Evolutionary conservation across 2,888 invertebrate genomes (phyloP).

Genomic region (Oxycera nigricornis): DNA sequence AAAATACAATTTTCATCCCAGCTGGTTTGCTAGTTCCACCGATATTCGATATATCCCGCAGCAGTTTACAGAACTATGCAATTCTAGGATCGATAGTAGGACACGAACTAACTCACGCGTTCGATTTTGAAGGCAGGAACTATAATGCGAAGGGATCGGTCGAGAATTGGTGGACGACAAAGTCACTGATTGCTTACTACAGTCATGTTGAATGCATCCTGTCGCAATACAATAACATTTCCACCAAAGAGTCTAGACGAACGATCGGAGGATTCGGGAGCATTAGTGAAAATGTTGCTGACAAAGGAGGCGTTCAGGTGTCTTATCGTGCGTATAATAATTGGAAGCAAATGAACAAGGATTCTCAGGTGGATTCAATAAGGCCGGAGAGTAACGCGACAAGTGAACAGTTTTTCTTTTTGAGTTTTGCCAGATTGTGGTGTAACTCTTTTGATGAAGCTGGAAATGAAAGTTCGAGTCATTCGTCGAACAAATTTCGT

Average conservation of each 20-base stretch:
- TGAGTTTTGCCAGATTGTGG: conserved; percentile 50
- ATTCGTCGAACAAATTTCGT: conserved; percentile 48
- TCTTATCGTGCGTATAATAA: conserved; percentile 48
- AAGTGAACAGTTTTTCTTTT: conserved; percentile 49
- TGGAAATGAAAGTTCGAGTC: conserved; percentile 45
- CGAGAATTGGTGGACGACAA: conserved; percentile 49
- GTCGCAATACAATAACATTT: conserved; percentile 47
- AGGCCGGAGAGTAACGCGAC: conserved; percentile 46
- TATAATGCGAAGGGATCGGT: conserved; percentile 47
- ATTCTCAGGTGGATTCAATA: conserved; percentile 40
- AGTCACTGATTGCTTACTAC: conserved; percentile 45
- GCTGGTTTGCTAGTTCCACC: conserved; percentile 91
- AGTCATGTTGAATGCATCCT: conserved; percentile 48
- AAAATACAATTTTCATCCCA: conserved; percentile 92
- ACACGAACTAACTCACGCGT: conserved; percentile 51
- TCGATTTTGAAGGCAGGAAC: conserved; percentile 48
- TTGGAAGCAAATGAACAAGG: conserved; percentile 40
- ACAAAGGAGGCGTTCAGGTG: conserved; percentile 49
- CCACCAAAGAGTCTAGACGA: background rate
- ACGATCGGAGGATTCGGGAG: conserved; percentile 14
- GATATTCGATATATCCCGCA: conserved; percentile 85
- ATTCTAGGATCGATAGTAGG: conserved; percentile 50
- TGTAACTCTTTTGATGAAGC: conserved; percentile 47
- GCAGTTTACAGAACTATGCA: conserved; percentile 62
- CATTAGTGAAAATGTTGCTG: conserved; percentile 49